Evolutionary conservation across 2,113 vertebrate species (phyloP).

Genomic region (Python bivittatus): DNA sequence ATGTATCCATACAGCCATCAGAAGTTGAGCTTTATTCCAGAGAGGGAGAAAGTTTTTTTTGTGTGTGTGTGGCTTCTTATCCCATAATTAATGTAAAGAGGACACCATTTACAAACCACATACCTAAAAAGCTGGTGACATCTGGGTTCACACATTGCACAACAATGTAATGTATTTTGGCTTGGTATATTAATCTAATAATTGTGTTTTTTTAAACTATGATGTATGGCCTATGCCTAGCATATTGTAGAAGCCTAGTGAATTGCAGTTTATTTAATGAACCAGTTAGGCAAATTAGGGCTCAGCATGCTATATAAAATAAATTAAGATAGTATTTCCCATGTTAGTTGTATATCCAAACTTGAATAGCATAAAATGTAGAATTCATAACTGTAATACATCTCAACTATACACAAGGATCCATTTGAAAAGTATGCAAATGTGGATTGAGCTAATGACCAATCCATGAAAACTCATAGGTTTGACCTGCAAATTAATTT

Average conservation of each 20-base stretch:
- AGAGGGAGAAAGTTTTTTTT: not conserved
- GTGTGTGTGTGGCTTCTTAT: not conserved
- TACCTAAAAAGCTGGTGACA: not conserved
- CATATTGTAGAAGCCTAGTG: not conserved
- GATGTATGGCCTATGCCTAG: not conserved
- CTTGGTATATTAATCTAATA: not conserved
- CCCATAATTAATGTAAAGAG: not conserved
- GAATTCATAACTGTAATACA: not conserved
- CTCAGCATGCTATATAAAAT: not conserved
- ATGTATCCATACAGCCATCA: not conserved
- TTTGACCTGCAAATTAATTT: not conserved
- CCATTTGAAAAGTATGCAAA: not conserved
- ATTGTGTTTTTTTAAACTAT: not conserved
- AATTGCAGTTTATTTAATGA: not conserved
- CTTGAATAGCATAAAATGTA: not conserved
- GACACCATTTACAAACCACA: not conserved
- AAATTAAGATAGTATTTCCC: not conserved
- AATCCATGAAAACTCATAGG: not conserved
- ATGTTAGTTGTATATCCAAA: not conserved
- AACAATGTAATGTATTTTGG: not conserved
- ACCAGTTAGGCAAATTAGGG: not conserved
- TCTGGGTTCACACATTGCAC: not conserved
- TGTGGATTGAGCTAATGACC: too few species aligned
- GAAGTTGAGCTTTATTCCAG: not conserved
- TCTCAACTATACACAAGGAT: not conserved